Evolutionary conservation across 1,140 invertebrate genomes (phyloP), one percentile per base, ranked within the genome.

Genomic region (Drosophila quadrilineata): DNA sequence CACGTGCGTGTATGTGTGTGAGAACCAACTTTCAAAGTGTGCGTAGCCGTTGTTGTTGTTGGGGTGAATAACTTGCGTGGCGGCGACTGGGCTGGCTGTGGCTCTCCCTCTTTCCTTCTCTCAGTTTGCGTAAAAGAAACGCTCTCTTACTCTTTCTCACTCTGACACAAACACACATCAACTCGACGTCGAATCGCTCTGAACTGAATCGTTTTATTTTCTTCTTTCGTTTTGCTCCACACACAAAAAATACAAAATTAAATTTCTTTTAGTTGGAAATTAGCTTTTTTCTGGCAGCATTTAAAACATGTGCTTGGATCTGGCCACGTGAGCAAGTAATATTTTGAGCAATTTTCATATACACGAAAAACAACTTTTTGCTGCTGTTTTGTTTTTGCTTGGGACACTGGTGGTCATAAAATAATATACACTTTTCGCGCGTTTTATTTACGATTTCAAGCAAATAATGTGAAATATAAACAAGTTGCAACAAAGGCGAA

Each of bases 1-100:
- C n/a, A n/a, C n/a, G n/a, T n/a, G n/a, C n/a, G n/a, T n/a, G n/a
- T n/a, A n/a, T n/a, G n/a, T n/a, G 57, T 57, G 64, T 82, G 77
- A 82, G 76, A 80, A 33, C 58, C 64, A 54, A 50, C 41, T 68
- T 49, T 40, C 33, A 33, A 52, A 21, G 65, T 68, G 65, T 62
- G 64, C 63, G 63, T 66, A 45, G 45, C 56, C 16, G 70, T 73
- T 69, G 77, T 80, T 80, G 76, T 80, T 82, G 76, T 82, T 73
- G 77, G 77, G 77, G 77, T 82, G 77, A 82, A 82, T 82, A 82
- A 82, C 77, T 82, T 82, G 59, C 77, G 77, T 77, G 77, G 72
- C 77, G 76, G 75, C 72, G 72, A 65, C 68, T 77, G 68, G 65
- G 57, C 71, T 76, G 66, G 52, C 46, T 75, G n/a, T n/a, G 49